Percentiles rank a stretch among this genome's conserved stretches.
phyloP scores from a whole-genome alignment of 2,113 vertebrate species.

The Nycticorax nycticorax region DNA sequence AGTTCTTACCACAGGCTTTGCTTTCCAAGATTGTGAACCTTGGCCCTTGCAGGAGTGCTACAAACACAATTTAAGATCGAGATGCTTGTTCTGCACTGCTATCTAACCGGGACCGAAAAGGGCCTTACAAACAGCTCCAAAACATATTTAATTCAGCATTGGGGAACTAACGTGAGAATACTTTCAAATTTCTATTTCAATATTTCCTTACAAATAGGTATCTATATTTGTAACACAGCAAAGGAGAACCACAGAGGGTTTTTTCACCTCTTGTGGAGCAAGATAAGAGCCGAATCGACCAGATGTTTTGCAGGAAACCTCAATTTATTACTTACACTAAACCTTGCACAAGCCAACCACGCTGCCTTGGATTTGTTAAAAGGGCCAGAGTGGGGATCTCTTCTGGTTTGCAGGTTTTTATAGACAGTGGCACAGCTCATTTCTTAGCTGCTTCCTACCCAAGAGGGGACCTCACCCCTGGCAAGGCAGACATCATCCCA shows the following conservation, averaged over 20 bases:
- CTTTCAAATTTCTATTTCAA: slow-evolving; percentile 36
- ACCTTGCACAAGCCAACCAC: neutral
- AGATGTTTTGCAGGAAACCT: slow-evolving; percentile 69
- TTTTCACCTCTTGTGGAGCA: neutral
- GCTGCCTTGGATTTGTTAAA: neutral
- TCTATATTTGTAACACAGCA: slow-evolving; percentile 22
- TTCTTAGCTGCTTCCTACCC: slow-evolving; percentile 23
- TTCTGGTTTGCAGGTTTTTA: slow-evolving; percentile 7
- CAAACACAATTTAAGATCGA: neutral
- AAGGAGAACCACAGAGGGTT: slow-evolving; percentile 59
- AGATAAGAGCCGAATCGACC: slow-evolving; percentile 62
- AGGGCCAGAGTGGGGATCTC: neutral
- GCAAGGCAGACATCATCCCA: neutral
- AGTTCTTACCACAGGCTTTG: neutral
- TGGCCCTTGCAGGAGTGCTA: neutral
- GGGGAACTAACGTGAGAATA: neutral
- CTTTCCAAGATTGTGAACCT: neutral
- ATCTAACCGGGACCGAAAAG: neutral
- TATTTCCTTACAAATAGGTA: slow-evolving; percentile 42
- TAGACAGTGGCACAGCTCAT: neutral
- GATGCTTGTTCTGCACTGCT: neutral
- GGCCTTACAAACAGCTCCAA: neutral
- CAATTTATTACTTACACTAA: slow-evolving; percentile 38
- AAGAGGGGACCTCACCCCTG: neutral
- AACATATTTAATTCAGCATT: neutral